Percentiles rank a stretch among this genome's conserved stretches.
Evolutionary conservation across 2,113 vertebrate genomes (phyloP).

Genomic region (Pyrgilauda ruficollis): DNA sequence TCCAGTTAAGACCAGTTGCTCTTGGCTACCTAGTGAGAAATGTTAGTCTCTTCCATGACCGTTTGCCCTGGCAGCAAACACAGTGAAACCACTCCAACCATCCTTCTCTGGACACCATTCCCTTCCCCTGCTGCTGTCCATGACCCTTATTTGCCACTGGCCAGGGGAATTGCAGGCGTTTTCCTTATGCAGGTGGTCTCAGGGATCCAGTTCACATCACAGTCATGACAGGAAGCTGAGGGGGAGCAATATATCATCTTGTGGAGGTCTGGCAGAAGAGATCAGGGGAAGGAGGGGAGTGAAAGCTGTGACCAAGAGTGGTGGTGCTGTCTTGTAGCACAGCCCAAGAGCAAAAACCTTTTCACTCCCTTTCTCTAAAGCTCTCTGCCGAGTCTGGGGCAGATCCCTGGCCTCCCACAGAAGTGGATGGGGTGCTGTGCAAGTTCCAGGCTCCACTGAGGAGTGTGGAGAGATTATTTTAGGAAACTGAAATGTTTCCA

Average conservation of each 20-base stretch:
- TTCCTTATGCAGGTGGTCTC: neutral
- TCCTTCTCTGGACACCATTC: neutral
- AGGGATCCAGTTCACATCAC: neutral
- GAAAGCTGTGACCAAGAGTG: neutral
- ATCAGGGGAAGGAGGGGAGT: neutral
- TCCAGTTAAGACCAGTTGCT: neutral
- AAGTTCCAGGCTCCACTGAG: fast-evolving
- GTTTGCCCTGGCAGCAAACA: neutral
- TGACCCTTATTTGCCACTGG: neutral
- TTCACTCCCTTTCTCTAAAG: neutral
- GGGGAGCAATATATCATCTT: neutral
- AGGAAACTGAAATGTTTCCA: neutral
- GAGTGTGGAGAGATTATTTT: neutral
- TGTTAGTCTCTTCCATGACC: neutral
- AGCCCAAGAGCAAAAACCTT: fast-evolving
- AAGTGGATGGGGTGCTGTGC: neutral
- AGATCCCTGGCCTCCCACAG: neutral
- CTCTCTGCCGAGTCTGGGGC: neutral
- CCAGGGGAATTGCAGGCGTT: neutral
- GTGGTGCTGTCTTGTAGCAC: neutral
- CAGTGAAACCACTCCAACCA: neutral
- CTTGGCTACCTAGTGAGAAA: neutral
- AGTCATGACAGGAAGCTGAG: neutral
- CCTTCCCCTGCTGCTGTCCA: neutral
- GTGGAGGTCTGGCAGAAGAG: neutral